Percentiles rank a stretch among this genome's conserved stretches.
Evolutionary conservation across 2,888 invertebrate species (phyloP).

Genomic region (Lydus trimaculatus): DNA sequence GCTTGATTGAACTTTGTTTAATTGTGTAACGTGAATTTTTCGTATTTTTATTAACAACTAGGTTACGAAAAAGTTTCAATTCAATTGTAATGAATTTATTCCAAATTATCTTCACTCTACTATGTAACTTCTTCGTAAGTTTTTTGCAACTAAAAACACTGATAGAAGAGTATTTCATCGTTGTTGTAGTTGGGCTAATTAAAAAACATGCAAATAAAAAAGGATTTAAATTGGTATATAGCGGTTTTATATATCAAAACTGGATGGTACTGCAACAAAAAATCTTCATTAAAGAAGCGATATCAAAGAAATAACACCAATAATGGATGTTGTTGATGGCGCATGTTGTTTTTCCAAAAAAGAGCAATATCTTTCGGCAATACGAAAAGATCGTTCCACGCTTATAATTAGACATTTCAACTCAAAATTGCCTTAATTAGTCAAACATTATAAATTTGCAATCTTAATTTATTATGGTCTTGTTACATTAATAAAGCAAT

Average conservation of each 20-base stretch:
- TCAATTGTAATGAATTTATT: slow-evolving; percentile 6
- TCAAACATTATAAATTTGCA: neutral
- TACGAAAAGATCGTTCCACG: neutral
- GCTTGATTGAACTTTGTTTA: slow-evolving; percentile 49
- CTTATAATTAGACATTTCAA: too few species aligned
- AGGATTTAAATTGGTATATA: neutral
- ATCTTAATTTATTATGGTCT: neutral
- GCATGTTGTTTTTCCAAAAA: neutral
- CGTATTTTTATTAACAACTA: slow-evolving; percentile 19
- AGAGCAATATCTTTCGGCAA: neutral
- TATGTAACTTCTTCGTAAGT: too few species aligned
- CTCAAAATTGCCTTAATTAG: neutral
- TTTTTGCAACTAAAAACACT: neutral
- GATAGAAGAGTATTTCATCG: neutral
- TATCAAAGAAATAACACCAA: too few species aligned
- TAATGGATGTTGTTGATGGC: neutral
- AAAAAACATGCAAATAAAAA: neutral
- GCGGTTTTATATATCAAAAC: neutral
- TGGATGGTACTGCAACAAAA: too few species aligned
- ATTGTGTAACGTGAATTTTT: slow-evolving; percentile 37
- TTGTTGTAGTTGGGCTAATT: neutral
- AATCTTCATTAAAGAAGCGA: too few species aligned
- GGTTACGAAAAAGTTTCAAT: slow-evolving; percentile 25
- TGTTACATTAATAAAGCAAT: neutral
- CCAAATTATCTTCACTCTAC: neutral